These are phyloP conservation scores for Lepidocyrtoides sp. DNA, from an alignment of 2,888 invertebrate species.

Conservation along the genomic window DNA sequence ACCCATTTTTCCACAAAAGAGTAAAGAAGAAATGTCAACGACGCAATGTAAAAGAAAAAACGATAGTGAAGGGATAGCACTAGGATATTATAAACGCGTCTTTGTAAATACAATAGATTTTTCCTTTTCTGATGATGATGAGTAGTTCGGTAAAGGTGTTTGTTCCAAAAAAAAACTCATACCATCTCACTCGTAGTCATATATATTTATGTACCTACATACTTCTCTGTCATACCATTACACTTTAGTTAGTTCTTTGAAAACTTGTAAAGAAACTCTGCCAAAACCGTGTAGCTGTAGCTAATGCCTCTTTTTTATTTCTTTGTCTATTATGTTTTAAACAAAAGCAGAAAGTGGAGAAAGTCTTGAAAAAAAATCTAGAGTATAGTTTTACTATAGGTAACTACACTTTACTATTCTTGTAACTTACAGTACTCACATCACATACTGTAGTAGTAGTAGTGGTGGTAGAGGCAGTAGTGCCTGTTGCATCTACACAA, in stretches of 20 bases:
- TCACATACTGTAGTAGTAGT: too few species aligned
- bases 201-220: too few species aligned
- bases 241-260: background rate
- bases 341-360: conserved; percentile 25
- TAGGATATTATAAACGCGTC: too few species aligned
- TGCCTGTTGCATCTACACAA: conserved; percentile 49
- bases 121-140: too few species aligned
- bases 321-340: conserved; percentile 12
- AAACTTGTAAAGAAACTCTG: background rate
- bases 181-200: too few species aligned
- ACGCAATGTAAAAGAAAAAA: background rate
- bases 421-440: too few species aligned
- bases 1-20: background rate
- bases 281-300: background rate
- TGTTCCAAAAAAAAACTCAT: too few species aligned
- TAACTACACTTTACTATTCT: too few species aligned
- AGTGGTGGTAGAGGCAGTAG: background rate
- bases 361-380: conserved; percentile 3
- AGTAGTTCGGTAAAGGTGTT: too few species aligned
- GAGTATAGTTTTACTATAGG: background rate
- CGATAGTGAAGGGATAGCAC: background rate
- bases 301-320: conserved; percentile 38
- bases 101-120: too few species aligned
- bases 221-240: too few species aligned
- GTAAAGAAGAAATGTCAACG: conserved; percentile 10